These are phyloP conservation scores for Ectemnius lituratus DNA, from an alignment of 2,888 invertebrate genomes.

Conservation along the genomic window DNA sequence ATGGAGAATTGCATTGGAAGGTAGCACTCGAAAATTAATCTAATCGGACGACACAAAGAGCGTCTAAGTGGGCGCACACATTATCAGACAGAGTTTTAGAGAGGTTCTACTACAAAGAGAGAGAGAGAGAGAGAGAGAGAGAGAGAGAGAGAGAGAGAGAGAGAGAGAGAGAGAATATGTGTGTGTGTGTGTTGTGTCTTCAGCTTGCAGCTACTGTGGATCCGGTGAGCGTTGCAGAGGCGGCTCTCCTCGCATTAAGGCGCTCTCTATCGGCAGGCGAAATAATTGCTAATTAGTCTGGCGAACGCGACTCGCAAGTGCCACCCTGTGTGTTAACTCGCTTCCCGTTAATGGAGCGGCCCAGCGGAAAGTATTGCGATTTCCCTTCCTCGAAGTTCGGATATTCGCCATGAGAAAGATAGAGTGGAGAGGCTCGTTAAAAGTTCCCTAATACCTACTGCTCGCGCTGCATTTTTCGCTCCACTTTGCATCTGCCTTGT, in stretches of 20 bases:
- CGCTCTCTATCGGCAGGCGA: conserved; percentile 8
- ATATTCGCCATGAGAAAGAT: too few relatives aligned
- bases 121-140: neutral
- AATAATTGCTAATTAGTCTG: conserved; percentile 20
- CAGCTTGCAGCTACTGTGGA: too few relatives aligned
- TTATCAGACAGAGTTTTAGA: conserved; percentile 37
- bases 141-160: neutral
- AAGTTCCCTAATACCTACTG: neutral
- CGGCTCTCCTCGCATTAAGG: conserved; percentile 13
- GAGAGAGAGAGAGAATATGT: neutral
- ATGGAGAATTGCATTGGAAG: too few relatives aligned
- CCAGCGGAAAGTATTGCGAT: conserved; percentile 1
- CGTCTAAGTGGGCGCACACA: conserved; percentile 49
- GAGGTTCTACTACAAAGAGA: conserved; percentile 1
- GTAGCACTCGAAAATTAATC: conserved; percentile 37
- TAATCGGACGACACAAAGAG: conserved; percentile 37
- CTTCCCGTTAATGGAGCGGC: conserved; percentile 4
- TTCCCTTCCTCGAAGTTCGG: neutral
- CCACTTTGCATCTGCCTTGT: too few relatives aligned
- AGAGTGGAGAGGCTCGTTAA: conserved; percentile 1
- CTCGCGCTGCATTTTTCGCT: too few relatives aligned
- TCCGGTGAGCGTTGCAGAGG: neutral
- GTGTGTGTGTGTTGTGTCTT: too few relatives aligned
- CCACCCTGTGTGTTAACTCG: conserved; percentile 2
- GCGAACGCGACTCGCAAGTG: neutral